phyloP scores from a whole-genome alignment of 2,888 invertebrate genomes.

The Chaitophorus viminalis region DNA sequence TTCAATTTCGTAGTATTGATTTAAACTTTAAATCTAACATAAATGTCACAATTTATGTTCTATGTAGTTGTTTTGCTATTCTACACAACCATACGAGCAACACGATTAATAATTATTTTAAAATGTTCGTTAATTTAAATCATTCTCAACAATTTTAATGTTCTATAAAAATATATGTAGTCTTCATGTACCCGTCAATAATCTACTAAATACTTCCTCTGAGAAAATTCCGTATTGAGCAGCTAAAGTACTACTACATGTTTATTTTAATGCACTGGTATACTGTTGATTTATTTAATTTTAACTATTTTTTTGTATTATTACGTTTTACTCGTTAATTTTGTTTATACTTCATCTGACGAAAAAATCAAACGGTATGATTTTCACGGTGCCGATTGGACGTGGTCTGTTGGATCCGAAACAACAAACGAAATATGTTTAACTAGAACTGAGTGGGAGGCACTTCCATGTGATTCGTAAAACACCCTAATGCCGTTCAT shows the following conservation, averaged over 20 bases:
- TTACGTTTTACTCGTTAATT: conserved; percentile 41
- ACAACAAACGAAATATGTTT: not conserved
- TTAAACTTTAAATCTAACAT: too few species aligned
- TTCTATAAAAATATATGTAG: too few species aligned
- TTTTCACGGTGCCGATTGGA: conserved; percentile 57
- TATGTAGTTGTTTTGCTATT: too few species aligned
- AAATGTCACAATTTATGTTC: too few species aligned
- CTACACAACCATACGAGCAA: too few species aligned
- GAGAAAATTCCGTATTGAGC: not conserved
- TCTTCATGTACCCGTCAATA: not conserved
- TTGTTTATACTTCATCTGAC: conserved; percentile 6
- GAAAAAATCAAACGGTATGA: conserved; percentile 25
- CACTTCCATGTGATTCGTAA: conserved; percentile 25
- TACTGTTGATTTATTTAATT: not conserved
- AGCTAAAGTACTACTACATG: conserved; percentile 5
- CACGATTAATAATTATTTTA: too few species aligned
- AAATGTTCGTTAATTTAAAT: too few species aligned
- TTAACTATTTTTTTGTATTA: not conserved
- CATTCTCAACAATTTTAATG: too few species aligned
- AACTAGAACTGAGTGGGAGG: conserved; percentile 38
- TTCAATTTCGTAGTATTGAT: too few species aligned
- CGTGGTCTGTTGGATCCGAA: conserved; percentile 35
- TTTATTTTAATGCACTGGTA: not conserved
- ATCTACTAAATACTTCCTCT: conserved; percentile 18
- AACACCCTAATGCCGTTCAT: conserved; percentile 29